Conservation (phyloP, 1,140 invertebrate species). For the Drosophila cardini region DNA sequence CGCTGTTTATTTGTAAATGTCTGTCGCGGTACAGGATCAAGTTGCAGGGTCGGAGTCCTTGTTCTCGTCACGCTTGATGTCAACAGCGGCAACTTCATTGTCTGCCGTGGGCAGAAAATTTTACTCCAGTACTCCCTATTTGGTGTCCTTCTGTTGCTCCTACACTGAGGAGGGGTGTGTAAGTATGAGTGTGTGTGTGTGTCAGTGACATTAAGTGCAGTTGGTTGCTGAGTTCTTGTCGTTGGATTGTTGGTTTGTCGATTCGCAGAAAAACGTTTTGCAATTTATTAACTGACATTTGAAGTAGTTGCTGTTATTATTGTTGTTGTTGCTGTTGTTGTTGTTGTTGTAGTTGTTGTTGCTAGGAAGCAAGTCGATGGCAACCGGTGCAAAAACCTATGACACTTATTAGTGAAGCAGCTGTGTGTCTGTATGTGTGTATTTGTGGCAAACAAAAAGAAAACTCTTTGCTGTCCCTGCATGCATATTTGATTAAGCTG, state of each 20-base stretch:
- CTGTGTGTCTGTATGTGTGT: slow-evolving; percentile 11
- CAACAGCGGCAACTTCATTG: slow-evolving; percentile 68
- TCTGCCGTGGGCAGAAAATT: slow-evolving; percentile 32
- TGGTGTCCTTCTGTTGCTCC: slow-evolving; percentile 1
- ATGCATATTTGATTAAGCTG: slow-evolving; percentile 70
- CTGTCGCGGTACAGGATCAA: slow-evolving; percentile 52
- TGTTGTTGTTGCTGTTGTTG: slow-evolving; percentile 7
- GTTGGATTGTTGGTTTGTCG: slow-evolving; percentile 47
- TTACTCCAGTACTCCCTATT: neutral
- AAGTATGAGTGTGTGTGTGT: slow-evolving; percentile 33
- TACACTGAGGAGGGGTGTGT: slow-evolving; percentile 2
- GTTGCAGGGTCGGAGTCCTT: slow-evolving; percentile 49
- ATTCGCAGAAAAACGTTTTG: slow-evolving; percentile 70
- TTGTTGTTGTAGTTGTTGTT: slow-evolving; percentile 31
- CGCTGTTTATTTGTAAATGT: slow-evolving; percentile 74
- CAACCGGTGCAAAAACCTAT: slow-evolving; percentile 43
- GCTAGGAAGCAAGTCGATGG: slow-evolving; percentile 13
- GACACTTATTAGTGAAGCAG: slow-evolving; percentile 57
- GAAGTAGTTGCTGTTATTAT: slow-evolving; percentile 43
- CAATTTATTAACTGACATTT: slow-evolving; percentile 73
- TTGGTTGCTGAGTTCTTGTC: slow-evolving; percentile 39
- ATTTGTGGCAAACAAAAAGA: slow-evolving; percentile 16
- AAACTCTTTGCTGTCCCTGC: slow-evolving; percentile 23
- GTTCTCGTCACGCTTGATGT: slow-evolving; percentile 62
- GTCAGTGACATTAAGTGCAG: slow-evolving; percentile 69